Conservation (phyloP, 2,797 vertebrate genomes). For the Gambusia yucatana region DNA sequence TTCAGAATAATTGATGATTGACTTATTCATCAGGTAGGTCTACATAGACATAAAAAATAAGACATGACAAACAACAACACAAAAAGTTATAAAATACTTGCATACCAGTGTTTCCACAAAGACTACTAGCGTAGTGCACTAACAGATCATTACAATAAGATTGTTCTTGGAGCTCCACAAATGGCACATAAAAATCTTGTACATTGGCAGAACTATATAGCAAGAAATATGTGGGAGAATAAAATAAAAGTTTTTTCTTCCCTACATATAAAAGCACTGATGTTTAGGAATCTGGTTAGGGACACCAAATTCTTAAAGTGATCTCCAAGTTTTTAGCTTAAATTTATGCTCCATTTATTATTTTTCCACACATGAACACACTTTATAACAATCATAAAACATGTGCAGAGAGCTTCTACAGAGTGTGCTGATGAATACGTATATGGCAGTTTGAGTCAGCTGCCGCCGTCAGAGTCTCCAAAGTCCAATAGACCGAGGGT, state of each 20-base stretch:
- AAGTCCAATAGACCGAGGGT: background rate
- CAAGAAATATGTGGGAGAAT: background rate
- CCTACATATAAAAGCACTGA: background rate
- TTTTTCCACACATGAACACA: background rate
- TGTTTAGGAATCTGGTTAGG: background rate
- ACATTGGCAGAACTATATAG: background rate
- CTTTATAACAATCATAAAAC: background rate
- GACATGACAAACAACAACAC: too few species aligned
- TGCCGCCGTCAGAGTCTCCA: background rate
- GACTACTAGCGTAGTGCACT: too few species aligned
- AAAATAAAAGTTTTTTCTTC: background rate
- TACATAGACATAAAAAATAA: too few species aligned
- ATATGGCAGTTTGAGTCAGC: background rate
- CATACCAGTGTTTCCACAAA: too few species aligned
- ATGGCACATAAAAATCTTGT: background rate
- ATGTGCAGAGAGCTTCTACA: background rate
- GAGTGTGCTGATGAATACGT: background rate
- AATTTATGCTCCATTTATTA: background rate
- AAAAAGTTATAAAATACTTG: too few species aligned
- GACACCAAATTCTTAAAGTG: background rate
- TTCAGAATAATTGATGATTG: background rate
- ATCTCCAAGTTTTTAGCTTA: background rate
- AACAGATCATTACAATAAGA: too few species aligned
- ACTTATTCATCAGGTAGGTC: too few species aligned
- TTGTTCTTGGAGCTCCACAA: too few species aligned